Evolutionary conservation across 2,888 invertebrate genomes (phyloP).

Genomic region (Hyles lineata): DNA sequence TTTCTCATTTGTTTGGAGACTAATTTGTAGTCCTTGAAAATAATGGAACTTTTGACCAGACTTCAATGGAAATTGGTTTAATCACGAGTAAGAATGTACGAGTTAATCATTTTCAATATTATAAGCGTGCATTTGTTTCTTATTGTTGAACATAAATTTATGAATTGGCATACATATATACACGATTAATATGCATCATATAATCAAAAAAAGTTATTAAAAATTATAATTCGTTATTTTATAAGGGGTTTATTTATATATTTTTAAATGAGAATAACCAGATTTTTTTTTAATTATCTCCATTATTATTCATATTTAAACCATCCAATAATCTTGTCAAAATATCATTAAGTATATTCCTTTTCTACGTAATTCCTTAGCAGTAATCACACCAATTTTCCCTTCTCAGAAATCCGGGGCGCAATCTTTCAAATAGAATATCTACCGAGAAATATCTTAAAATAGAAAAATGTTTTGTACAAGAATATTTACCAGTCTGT

Average conservation of each 20-base stretch:
- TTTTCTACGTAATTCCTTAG: not conserved
- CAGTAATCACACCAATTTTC: not conserved
- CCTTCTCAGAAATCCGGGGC: not conserved
- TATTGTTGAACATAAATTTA: too few species aligned
- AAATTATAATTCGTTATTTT: too few species aligned
- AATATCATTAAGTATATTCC: not conserved
- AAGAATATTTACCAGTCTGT: conserved; percentile 13
- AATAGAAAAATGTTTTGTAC: conserved; percentile 13
- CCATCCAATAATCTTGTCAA: too few species aligned
- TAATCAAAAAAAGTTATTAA: too few species aligned
- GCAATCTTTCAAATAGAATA: not conserved
- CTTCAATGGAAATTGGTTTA: not conserved
- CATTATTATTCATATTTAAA: too few species aligned
- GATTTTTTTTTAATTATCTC: too few species aligned
- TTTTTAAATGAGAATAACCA: too few species aligned
- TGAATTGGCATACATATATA: too few species aligned
- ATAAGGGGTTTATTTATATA: too few species aligned
- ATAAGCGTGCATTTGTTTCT: too few species aligned
- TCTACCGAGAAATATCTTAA: not conserved
- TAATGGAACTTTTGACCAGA: not conserved
- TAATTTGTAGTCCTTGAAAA: not conserved
- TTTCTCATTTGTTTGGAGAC: not conserved
- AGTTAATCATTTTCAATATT: not conserved
- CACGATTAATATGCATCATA: too few species aligned
- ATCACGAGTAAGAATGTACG: not conserved